Conservation (phyloP, 2,113 vertebrate species). For the Boulengeromyrus knoepffleri region DNA sequence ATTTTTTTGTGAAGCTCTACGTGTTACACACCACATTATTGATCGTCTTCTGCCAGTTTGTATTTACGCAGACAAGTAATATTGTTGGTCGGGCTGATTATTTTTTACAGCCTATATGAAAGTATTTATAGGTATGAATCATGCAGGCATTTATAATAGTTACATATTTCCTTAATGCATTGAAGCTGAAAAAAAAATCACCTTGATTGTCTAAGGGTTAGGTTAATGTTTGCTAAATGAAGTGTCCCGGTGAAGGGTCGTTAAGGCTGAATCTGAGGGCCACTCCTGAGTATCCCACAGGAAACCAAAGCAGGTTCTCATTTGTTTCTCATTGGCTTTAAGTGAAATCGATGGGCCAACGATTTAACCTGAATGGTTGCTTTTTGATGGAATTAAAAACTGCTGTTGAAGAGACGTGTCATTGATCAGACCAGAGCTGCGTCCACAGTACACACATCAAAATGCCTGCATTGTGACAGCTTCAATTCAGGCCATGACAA, state of each 20-base stretch:
- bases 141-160: neutral
- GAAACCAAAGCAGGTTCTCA: neutral
- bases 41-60: neutral
- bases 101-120: neutral
- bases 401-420: neutral
- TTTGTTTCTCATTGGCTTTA: neutral
- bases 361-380: neutral
- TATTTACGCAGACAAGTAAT: neutral
- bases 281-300: neutral
- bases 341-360: neutral
- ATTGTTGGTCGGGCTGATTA: neutral
- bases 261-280: neutral
- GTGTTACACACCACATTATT: neutral
- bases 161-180: neutral
- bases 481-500: neutral
- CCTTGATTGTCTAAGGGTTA: neutral
- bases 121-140: neutral
- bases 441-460: neutral
- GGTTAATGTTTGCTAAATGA: neutral
- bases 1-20: neutral
- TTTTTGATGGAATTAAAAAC: neutral
- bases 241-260: neutral
- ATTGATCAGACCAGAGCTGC: neutral
- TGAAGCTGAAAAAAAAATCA: neutral
- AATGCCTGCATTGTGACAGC: neutral